These are phyloP conservation scores for Villa cingulata DNA, from an alignment of 2,888 invertebrate genomes.

Conservation along the genomic window DNA sequence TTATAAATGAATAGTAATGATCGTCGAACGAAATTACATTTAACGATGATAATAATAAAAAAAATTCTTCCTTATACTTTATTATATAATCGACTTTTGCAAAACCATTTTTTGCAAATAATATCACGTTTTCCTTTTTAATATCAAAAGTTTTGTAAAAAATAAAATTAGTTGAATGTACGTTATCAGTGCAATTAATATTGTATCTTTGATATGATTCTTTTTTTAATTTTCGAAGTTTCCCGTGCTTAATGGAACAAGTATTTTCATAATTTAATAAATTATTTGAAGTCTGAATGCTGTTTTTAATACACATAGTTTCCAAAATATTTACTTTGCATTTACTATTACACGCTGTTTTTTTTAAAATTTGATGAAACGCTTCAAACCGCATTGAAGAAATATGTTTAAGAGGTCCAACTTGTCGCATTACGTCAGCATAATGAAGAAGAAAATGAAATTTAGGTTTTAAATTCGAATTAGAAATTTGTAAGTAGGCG, in stretches of 20 bases:
- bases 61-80: background rate
- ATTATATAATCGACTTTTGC: background rate
- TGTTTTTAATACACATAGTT: slow-evolving; percentile 1
- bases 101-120: background rate
- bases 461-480: slow-evolving; percentile 14
- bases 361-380: slow-evolving; percentile 14
- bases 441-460: slow-evolving; percentile 16
- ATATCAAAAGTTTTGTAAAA: background rate
- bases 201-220: background rate
- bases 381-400: slow-evolving; percentile 15
- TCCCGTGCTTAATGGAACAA: background rate
- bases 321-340: slow-evolving; percentile 2
- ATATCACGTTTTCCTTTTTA: background rate
- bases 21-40: background rate
- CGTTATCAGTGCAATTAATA: background rate
- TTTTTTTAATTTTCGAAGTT: background rate
- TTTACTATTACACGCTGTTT: background rate
- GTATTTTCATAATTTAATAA: background rate
- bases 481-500: slow-evolving; percentile 9
- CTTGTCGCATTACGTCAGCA: slow-evolving; percentile 12
- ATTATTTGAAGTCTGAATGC: background rate
- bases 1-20: background rate
- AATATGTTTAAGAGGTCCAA: slow-evolving; percentile 13
- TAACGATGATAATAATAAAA: background rate
- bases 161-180: background rate